phyloP scores from a whole-genome alignment of 2,888 invertebrate species.

The Cinara cedri region DNA sequence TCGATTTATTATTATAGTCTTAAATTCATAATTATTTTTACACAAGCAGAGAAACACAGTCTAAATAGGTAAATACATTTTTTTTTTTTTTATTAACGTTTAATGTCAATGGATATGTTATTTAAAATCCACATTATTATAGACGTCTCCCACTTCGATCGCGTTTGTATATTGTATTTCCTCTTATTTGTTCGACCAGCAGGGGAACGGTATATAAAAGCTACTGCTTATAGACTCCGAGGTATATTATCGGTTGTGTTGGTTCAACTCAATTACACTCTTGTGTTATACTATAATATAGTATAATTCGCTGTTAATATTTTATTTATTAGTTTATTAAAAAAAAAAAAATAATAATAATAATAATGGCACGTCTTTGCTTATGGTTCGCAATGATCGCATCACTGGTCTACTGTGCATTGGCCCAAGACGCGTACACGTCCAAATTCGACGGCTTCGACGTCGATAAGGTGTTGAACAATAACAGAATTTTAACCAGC shows the following conservation, averaged over 20 bases:
- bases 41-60: too few species aligned
- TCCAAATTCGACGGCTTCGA: constrained; percentile 68
- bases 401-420: constrained; percentile 70
- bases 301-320: not conserved
- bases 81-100: too few species aligned
- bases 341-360: not conserved
- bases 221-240: not conserved
- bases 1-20: too few species aligned
- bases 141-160: constrained; percentile 4
- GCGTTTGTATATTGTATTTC: not conserved
- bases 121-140: too few species aligned
- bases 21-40: too few species aligned
- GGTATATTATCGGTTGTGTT: not conserved
- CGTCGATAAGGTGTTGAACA: constrained; percentile 68
- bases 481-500: constrained; percentile 68
- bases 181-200: not conserved
- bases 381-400: constrained; percentile 64
- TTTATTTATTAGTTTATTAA: not conserved
- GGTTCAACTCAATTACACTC: not conserved
- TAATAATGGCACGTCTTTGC: constrained; percentile 26
- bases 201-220: constrained; percentile 40
- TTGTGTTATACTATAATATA: too few species aligned
- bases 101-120: too few species aligned
- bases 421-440: constrained; percentile 64
- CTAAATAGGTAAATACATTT: too few species aligned